phyloP scores from a whole-genome alignment of 2,113 vertebrate species.

The Anguilla rostrata region DNA sequence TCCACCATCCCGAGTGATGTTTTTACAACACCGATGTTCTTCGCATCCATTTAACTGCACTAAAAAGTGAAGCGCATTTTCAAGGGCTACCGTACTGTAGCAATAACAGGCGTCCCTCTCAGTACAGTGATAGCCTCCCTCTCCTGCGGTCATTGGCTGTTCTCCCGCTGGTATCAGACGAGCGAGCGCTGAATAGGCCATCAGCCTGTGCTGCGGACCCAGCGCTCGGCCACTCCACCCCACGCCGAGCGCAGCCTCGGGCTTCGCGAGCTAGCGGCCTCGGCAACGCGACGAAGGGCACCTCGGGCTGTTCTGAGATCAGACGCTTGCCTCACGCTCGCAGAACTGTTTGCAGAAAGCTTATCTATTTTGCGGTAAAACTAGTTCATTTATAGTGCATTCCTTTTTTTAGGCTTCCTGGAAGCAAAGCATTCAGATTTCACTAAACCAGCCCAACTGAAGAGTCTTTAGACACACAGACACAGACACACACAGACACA shows the following conservation, averaged over 20 bases:
- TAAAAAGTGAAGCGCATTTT: background rate
- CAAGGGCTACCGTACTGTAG: background rate
- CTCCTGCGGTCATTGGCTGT: background rate
- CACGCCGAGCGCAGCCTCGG: background rate
- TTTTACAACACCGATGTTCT: background rate
- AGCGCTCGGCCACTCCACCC: background rate
- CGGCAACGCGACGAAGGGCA: background rate
- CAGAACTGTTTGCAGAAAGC: background rate
- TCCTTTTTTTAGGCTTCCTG: background rate
- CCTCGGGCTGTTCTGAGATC: background rate
- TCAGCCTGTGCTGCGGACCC: conserved; percentile 9
- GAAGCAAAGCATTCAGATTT: background rate
- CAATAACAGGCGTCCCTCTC: background rate
- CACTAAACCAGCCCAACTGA: no score
- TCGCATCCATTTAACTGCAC: background rate
- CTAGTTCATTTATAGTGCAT: background rate
- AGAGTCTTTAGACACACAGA: no score
- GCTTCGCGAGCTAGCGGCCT: background rate
- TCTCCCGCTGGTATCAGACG: background rate
- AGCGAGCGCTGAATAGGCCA: conserved; percentile 9
- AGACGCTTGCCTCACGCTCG: background rate
- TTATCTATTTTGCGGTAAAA: background rate
- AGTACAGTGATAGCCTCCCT: background rate
- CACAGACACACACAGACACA: no score
- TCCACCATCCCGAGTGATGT: background rate